A percentile compares a stretch with the other conserved stretches of the same genome.
Conservation (phyloP, 2,113 vertebrate genomes). For the Apistogramma diplotaenia region DNA sequence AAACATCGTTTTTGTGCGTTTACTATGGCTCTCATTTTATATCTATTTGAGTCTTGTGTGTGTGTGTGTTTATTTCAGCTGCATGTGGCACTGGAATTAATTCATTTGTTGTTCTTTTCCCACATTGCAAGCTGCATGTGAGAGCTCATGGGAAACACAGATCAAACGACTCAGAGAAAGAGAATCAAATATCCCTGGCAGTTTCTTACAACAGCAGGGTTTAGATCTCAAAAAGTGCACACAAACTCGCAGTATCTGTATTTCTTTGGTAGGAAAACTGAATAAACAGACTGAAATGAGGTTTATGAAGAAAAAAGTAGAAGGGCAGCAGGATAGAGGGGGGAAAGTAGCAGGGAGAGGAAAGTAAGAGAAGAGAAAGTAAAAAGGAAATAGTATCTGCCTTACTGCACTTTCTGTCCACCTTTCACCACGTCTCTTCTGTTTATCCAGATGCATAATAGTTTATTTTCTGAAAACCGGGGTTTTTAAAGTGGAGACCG, state of each 20-base stretch:
- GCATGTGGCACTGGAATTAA: slow-evolving; percentile 30
- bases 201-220: slow-evolving; percentile 49
- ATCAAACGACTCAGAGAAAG: slow-evolving; percentile 30
- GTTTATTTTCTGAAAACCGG: slow-evolving; percentile 62
- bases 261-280: background rate
- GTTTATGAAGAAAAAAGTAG: background rate
- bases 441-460: slow-evolving; percentile 68
- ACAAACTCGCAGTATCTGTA: background rate
- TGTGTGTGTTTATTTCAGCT: slow-evolving; percentile 32
- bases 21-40: background rate
- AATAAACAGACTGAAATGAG: background rate
- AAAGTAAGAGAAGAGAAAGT: background rate
- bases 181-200: slow-evolving; percentile 39
- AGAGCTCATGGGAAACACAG: slow-evolving; percentile 12
- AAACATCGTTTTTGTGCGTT: background rate
- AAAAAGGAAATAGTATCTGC: slow-evolving; percentile 13
- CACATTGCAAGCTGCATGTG: slow-evolving; percentile 8
- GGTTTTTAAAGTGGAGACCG: slow-evolving; percentile 18
- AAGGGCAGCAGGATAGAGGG: background rate
- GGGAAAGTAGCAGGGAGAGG: background rate
- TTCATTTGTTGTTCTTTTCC: slow-evolving; percentile 46
- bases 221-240: background rate
- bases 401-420: background rate
- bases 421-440: slow-evolving; percentile 47
- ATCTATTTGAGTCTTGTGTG: background rate